Conservation (phyloP, 2,113 vertebrate species). For the Silurus meridionalis region DNA sequence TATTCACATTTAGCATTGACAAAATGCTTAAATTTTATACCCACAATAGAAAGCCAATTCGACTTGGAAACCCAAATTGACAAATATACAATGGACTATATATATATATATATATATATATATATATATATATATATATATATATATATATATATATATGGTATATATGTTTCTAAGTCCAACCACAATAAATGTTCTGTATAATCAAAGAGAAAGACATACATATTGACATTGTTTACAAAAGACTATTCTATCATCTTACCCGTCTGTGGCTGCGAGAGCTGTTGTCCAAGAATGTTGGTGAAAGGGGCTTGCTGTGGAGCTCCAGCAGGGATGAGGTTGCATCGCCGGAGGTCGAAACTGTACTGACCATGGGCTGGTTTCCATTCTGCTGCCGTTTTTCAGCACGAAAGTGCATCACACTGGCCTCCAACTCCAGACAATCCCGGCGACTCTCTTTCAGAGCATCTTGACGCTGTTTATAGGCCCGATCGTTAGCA, state of each 20-base stretch:
- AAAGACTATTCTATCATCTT: constrained; percentile 35
- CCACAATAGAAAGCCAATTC: too few species aligned
- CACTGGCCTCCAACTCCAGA: constrained; percentile 79
- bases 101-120: too few species aligned
- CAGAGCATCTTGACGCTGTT: constrained; percentile 74
- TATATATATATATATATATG: too few species aligned
- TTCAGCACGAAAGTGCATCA: constrained; percentile 76
- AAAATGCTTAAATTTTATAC: neutral
- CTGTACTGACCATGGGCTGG: constrained; percentile 43
- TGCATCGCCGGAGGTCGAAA: constrained; percentile 30
- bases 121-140: too few species aligned
- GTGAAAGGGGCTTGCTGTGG: constrained; percentile 66
- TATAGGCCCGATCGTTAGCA: constrained; percentile 73
- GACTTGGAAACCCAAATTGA: too few species aligned
- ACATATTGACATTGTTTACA: neutral
- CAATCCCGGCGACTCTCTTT: constrained; percentile 79
- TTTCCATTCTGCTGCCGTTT: constrained; percentile 69
- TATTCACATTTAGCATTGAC: neutral
- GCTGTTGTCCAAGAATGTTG: constrained; percentile 57
- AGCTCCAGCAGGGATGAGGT: constrained; percentile 7
- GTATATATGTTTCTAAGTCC: neutral
- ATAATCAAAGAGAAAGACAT: neutral
- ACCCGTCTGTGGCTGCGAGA: constrained; percentile 80
- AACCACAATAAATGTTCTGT: neutral
- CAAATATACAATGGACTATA: too few species aligned